Percentiles rank a stretch among this genome's conserved stretches.
Conservation (phyloP, 2,797 vertebrate genomes). For the Mus spretus region DNA sequence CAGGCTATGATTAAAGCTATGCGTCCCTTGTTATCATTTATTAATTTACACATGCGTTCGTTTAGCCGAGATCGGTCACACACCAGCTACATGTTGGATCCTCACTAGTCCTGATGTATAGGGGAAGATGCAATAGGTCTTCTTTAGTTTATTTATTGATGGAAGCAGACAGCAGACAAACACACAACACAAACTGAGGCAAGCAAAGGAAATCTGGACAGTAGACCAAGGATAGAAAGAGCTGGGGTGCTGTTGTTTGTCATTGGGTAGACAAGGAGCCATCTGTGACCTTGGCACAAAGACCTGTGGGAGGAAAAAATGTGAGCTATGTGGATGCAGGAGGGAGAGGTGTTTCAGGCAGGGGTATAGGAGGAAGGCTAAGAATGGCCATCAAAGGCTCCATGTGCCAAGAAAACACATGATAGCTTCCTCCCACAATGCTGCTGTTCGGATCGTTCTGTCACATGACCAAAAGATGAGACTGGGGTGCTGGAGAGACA, state of each 20-base stretch:
- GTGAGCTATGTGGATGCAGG: not conserved
- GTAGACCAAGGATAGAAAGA: accelerated
- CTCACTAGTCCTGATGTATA: not conserved
- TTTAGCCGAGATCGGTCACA: not conserved
- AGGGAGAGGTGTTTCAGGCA: not conserved
- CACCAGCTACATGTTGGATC: not conserved
- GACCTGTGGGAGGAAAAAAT: not conserved
- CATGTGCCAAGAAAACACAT: not conserved
- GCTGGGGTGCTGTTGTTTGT: too few relatives aligned
- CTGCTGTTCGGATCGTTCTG: not conserved
- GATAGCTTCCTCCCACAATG: not conserved
- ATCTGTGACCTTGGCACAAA: not conserved
- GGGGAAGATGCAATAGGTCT: not conserved
- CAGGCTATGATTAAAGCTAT: not conserved
- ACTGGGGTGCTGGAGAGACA: not conserved
- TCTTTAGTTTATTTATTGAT: not conserved
- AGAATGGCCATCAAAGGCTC: not conserved
- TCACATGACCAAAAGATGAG: not conserved
- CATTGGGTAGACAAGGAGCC: too few relatives aligned
- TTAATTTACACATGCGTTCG: not conserved
- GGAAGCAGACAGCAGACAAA: not conserved
- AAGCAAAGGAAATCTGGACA: not conserved
- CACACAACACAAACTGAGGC: accelerated
- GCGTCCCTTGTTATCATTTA: not conserved
- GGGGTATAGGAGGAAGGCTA: not conserved